Percentiles rank a stretch among this genome's conserved stretches.
These are phyloP conservation scores for Nematopogon swammerdamellus DNA, from an alignment of 2,888 invertebrate species.

Conservation along the genomic window DNA sequence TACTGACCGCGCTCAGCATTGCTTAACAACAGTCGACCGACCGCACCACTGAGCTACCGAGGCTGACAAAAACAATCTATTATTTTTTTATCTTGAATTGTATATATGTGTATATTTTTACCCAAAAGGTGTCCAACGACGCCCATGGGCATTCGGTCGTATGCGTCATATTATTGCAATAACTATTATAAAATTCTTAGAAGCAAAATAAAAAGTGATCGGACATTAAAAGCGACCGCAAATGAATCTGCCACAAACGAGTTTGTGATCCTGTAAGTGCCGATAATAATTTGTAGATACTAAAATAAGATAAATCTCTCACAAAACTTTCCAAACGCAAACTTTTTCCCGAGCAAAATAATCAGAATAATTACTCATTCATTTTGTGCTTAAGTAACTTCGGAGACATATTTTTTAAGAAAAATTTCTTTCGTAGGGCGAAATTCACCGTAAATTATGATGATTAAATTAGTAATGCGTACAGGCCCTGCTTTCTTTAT, in stretches of 20 bases:
- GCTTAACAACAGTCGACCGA: too few relatives aligned
- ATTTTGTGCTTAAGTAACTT: background rate
- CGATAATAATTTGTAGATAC: background rate
- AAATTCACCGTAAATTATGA: background rate
- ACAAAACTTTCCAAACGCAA: background rate
- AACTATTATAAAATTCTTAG: too few relatives aligned
- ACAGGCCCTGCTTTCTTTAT: background rate
- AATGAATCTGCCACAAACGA: background rate
- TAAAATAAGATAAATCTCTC: background rate
- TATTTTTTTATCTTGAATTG: too few relatives aligned
- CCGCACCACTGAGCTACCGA: too few relatives aligned
- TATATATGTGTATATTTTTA: too few relatives aligned
- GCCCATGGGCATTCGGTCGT: too few relatives aligned
- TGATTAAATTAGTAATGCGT: background rate
- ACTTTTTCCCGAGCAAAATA: background rate
- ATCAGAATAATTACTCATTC: background rate
- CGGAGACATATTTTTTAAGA: background rate
- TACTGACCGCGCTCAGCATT: too few relatives aligned
- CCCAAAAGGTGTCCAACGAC: too few relatives aligned
- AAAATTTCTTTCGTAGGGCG: background rate
- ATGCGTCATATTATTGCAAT: too few relatives aligned
- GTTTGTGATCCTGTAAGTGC: background rate
- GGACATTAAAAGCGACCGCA: too few relatives aligned
- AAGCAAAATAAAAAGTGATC: too few relatives aligned
- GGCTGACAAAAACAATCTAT: too few relatives aligned